Evolutionary conservation across 2,113 vertebrate species (phyloP), one percentile per base, ranked within the genome.

Genomic region (Noturus placidus): DNA sequence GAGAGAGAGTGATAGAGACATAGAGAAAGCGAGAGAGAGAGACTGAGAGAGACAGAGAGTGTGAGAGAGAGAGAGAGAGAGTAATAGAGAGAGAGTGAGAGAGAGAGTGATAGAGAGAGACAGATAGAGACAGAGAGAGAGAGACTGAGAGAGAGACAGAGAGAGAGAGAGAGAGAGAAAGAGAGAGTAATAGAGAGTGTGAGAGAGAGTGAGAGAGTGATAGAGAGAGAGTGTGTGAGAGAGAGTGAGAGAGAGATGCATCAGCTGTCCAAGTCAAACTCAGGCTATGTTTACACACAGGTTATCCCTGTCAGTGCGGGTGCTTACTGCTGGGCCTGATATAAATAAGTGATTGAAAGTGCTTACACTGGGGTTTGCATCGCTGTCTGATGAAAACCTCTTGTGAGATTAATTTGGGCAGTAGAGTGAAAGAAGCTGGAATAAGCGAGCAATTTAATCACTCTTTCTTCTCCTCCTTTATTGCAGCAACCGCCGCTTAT

Each of bases 401-500:
- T 67, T 52, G 46, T 1, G 42, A 65, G 56, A 77, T 79, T 86
- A 35, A 78, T 86, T 50, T 63, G 57, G 56, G 35, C 56, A 8
- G 74, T 20, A 7, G 6, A 19, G 19, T 65, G 57, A 33, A 19
- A 63, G 15, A 76, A 14, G 15, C 46, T 22, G 42, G 9, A 19
- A 61, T 61, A 50, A 78, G 56, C 3, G 20, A 30, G 35, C 4
- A 50, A 76, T 86, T 67, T 87, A 79, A 88, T 87, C 15, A 30
- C 19, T 22, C 80, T 88, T 93, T 74, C 20, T 35, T 17, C 93
- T 90, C 82, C 89, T 81, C 90, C 93, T 90, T 86, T 72, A 88
- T 89, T 94, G 76, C 95, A 98, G 98, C 76, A 96, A 94, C 88
- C 95, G 96, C 67, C 96, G 96, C 42, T 95, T 95, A 85, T 96